A percentile compares a stretch with the other conserved stretches of the same genome.
Evolutionary conservation across 2,888 invertebrate genomes (phyloP).

Genomic region (Amaurobius ferox): DNA sequence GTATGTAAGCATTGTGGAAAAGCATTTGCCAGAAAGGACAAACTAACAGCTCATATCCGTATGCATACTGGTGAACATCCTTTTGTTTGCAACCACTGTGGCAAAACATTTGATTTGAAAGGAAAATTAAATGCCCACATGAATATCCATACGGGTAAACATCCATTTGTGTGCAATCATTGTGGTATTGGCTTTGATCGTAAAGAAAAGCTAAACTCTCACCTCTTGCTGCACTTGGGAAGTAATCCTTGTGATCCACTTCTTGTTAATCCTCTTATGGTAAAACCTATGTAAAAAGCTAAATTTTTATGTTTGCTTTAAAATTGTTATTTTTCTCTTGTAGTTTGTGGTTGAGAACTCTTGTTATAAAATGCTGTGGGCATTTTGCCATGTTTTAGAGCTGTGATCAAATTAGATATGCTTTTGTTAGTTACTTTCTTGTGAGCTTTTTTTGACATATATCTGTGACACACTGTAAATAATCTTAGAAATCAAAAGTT

Average conservation of each 20-base stretch:
- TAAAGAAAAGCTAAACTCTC: conserved; percentile 50
- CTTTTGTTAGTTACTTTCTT: conserved; percentile 65
- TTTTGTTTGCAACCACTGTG: conserved; percentile 60
- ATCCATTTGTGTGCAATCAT: conserved; percentile 56
- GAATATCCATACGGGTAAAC: conserved; percentile 43
- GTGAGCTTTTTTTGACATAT: conserved; percentile 63
- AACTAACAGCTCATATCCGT: conserved; percentile 45
- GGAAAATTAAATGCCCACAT: conserved; percentile 55
- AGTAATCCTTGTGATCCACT: conserved; percentile 64
- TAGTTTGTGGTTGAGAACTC: conserved; percentile 57
- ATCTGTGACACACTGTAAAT: conserved; percentile 60
- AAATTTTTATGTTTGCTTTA: conserved; percentile 7
- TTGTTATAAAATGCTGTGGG: conserved; percentile 55
- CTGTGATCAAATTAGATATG: conserved; percentile 69
- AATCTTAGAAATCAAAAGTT: conserved; percentile 59
- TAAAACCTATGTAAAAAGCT: conserved; percentile 40
- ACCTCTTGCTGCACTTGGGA: conserved; percentile 50
- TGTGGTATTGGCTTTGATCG: conserved; percentile 57
- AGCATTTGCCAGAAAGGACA: conserved; percentile 58
- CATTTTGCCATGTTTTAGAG: conserved; percentile 53
- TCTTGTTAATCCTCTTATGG: conserved; percentile 61
- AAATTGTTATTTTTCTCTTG: conserved; percentile 21
- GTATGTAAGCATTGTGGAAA: conserved; percentile 59
- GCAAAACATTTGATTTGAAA: conserved; percentile 52
- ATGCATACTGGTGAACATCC: conserved; percentile 54